Evolutionary conservation across 2,113 vertebrate species (phyloP).

Genomic region (Muntiacus muntjak): DNA sequence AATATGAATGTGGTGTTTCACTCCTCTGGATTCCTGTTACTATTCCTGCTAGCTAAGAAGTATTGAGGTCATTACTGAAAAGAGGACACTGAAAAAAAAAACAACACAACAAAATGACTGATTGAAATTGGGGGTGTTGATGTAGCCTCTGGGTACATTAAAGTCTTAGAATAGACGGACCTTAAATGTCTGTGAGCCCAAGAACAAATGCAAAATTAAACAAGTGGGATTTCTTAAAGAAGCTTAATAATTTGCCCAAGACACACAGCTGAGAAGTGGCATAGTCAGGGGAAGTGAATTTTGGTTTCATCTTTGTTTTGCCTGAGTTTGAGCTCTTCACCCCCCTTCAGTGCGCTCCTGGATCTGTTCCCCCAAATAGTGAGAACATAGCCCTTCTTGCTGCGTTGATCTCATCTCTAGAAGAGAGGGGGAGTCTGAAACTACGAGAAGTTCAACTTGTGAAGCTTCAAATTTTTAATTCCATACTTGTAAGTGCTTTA

Average conservation of each 20-base stretch:
- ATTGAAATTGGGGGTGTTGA: neutral
- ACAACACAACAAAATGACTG: neutral
- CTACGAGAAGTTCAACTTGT: neutral
- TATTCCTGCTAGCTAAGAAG: neutral
- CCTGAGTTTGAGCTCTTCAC: neutral
- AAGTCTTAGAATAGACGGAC: neutral
- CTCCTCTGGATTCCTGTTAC: slow-evolving; percentile 9
- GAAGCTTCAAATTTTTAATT: neutral
- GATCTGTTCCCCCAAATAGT: neutral
- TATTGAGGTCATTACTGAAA: slow-evolving; percentile 33
- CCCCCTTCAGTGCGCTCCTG: neutral
- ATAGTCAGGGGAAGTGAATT: neutral
- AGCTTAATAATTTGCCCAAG: neutral
- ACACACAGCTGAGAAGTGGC: neutral
- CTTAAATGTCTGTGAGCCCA: neutral
- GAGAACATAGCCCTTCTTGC: neutral
- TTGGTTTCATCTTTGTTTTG: neutral
- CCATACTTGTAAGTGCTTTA: neutral
- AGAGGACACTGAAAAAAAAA: neutral
- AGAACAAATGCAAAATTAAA: neutral
- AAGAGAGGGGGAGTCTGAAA: neutral
- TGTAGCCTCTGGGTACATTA: neutral
- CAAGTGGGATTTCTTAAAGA: neutral
- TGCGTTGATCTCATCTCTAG: neutral
- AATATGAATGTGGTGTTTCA: neutral